Evolutionary conservation across 2,113 vertebrate genomes (phyloP).

Genomic region (Platichthys stellatus): DNA sequence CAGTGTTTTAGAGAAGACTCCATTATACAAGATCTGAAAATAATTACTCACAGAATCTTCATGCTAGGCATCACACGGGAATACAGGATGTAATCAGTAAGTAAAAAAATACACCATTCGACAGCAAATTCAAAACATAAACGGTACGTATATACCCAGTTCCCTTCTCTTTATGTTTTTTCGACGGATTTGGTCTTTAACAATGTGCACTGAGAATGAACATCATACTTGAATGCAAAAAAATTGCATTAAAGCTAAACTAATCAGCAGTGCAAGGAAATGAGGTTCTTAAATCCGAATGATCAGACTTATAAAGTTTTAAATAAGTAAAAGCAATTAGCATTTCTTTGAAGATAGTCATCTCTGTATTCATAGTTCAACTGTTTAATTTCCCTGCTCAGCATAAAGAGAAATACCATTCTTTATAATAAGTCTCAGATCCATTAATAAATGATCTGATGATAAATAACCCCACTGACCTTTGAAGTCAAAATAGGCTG

Average conservation of each 20-base stretch:
- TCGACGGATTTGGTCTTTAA: neutral
- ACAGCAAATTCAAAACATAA: neutral
- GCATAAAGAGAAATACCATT: conserved; percentile 49
- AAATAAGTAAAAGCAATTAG: conserved; percentile 69
- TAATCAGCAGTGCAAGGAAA: conserved; percentile 46
- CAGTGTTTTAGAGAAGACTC: neutral
- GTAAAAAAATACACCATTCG: too few species aligned
- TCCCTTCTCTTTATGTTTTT: neutral
- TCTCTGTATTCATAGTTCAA: conserved; percentile 42
- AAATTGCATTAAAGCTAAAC: conserved; percentile 9
- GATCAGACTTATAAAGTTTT: conserved; percentile 66
- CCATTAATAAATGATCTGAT: conserved; percentile 47
- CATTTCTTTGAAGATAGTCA: conserved; percentile 68
- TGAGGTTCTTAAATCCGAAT: conserved; percentile 68
- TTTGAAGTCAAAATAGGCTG: conserved; percentile 34
- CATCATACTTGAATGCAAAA: conserved; percentile 6
- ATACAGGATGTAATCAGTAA: too few species aligned
- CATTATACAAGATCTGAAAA: too few species aligned
- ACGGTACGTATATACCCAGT: neutral
- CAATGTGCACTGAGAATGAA: neutral
- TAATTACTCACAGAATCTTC: neutral
- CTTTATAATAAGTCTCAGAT: conserved; percentile 32
- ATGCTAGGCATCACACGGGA: neutral
- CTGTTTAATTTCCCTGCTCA: conserved; percentile 51
- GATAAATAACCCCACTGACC: conserved; percentile 43